Evolutionary conservation across 64 coral and sea anemone genomes (phyloP), one percentile per base, ranked within the genome.

Genomic region (Montipora capricornis): DNA sequence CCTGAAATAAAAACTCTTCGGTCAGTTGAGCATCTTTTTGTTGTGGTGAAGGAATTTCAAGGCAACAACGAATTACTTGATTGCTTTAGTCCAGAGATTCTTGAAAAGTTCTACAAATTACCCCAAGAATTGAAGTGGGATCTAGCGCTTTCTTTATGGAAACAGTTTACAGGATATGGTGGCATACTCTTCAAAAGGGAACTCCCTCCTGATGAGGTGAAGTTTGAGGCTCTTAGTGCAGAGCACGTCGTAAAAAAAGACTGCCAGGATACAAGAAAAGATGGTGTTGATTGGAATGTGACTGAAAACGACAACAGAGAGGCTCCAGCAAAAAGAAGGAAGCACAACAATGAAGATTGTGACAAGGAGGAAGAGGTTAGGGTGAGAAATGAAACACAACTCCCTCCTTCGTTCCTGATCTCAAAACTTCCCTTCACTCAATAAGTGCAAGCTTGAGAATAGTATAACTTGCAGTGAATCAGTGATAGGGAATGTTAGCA

Each of bases 21-120:
- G 14, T 99, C 98, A 47, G 73, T 99, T 53, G 98, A 99, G 73
- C 82, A 96, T 73, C 82, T 99, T 45, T 96, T 94, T 76, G 87
- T 99, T 29, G 92, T 99, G 0, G 92, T 99, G 2, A 92, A 94
- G 68, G 88, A 96, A 73, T 67, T 96, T 26, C 74, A 92, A 82
- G 78, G 86, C 76, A 58, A 62, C 2, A 88, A 29, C 58, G 58
- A 76, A 37, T 22, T 80, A 26, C 50, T 69, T 7, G 87, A 96
- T 76, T 88, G 88, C 49, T 87, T 80, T 13, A 73, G 76, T 20
- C 77, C 93, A n/a, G 84, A 95, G n/a, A 76, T 94, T 66, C 87
- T 96, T 11, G 80, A 99, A 74, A 92, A 59, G 75, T 79, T 99
- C 6, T 94, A 87, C 52, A 76, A 95, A 26, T 80, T 99, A 73